Evolutionary conservation across 2,888 invertebrate species (phyloP), one percentile per base, ranked within the genome.

Genomic region (Lycaena phlaeas): DNA sequence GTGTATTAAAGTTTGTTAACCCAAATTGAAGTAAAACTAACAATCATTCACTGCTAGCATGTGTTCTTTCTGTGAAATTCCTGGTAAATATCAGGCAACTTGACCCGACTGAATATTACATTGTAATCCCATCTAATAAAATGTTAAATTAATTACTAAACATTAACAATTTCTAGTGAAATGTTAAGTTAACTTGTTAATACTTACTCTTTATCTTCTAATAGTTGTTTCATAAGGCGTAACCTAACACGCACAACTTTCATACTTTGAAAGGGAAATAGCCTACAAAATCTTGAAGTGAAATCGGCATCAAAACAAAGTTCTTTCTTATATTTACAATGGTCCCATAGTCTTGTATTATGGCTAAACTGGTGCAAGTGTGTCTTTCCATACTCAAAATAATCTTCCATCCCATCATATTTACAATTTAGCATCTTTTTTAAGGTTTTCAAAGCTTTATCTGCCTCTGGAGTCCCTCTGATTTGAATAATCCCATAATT

Each of bases 251-350:
- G 86, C 14, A 95, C 95, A 48, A 93, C 87, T 73, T 95, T 96
- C 92, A 95, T 92, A 50, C 92, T 92, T 68, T 95, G 95, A 69
- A 95, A 92, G 7, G 95, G 95, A 70, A 94, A 95, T 53, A 94
- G 79, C 64, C 87, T 88, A 79, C 95, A 96, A 77, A 93, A 91
- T 49, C 87, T 88, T 41, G 89, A 88, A 42, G 93, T 88, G 76
- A 95, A 95, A 28, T 86, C 77, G 49, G 76, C 62, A 64, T 85
- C 82, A 60, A 65, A 67, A 67, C 85, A 85, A 57, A 84, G 59
- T 50, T 79, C 75, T 61, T 71, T 81, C 62, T 74, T 79, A 77
- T 72, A 72, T 73, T 87, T 87, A 77, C 96, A 96, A 54, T 92
- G 90, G 61, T 88, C 87, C 95, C 95, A 95, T 56, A 96, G 82